These are phyloP conservation scores for Geodia barretti DNA, from an alignment of 37 sponge, comb jelly and placozoan species.

Conservation along the genomic window DNA sequence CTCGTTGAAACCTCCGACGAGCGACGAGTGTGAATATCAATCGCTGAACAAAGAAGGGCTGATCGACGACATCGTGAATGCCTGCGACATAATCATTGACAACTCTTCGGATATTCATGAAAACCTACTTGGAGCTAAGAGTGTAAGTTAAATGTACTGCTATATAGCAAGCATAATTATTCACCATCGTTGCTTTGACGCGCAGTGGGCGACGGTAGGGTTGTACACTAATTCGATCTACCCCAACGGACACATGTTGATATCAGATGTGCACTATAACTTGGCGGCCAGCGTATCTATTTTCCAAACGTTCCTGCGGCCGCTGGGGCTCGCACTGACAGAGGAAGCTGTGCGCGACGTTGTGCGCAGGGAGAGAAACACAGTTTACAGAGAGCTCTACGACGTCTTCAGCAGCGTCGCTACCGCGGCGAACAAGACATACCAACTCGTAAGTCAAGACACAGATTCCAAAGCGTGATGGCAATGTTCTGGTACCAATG, in stretches of 20 bases:
- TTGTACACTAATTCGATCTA: background rate
- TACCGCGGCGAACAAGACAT: background rate
- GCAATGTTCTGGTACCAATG: no score
- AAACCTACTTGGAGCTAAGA: background rate
- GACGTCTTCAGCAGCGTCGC: background rate
- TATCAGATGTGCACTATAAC: background rate
- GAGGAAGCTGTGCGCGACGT: background rate
- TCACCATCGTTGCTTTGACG: no score
- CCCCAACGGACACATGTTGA: background rate
- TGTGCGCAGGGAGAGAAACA: background rate
- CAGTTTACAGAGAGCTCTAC: background rate
- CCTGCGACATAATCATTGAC: background rate
- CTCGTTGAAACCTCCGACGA: background rate
- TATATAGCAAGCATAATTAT: no score
- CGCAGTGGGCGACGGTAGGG: background rate
- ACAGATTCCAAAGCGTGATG: no score
- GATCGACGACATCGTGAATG: background rate
- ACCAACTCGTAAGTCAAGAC: background rate
- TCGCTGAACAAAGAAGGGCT: background rate
- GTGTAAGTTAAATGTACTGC: no score
- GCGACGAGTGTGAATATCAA: background rate
- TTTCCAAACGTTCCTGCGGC: background rate
- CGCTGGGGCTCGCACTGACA: background rate
- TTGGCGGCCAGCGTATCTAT: background rate
- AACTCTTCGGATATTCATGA: background rate